These are phyloP conservation scores for Oligia latruncula DNA, from an alignment of 2,888 invertebrate species.

Conservation along the genomic window DNA sequence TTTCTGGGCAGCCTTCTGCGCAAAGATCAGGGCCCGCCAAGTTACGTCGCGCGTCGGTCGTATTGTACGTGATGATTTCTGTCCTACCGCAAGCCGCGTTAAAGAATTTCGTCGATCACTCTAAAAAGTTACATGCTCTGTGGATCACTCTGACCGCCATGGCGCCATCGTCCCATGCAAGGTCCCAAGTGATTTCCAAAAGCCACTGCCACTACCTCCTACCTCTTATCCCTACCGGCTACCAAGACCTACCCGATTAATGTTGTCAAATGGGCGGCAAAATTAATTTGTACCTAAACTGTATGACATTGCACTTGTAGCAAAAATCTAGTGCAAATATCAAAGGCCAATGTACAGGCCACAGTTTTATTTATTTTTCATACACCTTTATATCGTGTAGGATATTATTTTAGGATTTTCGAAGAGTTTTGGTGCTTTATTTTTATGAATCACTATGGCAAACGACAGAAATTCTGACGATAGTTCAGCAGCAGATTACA, in stretches of 20 bases:
- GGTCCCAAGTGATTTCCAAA: not conserved
- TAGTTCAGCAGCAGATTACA: conserved; percentile 70
- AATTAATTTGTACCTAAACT: not conserved
- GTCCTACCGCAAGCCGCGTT: too few relatives aligned
- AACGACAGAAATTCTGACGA: conserved; percentile 82
- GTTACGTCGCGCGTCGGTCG: too few relatives aligned
- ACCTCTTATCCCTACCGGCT: too few relatives aligned
- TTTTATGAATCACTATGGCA: conserved; percentile 70
- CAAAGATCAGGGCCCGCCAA: too few relatives aligned
- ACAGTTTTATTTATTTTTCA: conserved; percentile 12
- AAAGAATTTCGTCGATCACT: too few relatives aligned
- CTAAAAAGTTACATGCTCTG: too few relatives aligned
- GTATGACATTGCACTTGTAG: not conserved
- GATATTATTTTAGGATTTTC: conserved; percentile 9
- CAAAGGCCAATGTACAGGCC: conserved; percentile 13
- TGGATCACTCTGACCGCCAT: too few relatives aligned
- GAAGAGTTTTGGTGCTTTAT: conserved; percentile 21
- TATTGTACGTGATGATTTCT: too few relatives aligned
- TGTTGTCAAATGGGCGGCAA: not conserved
- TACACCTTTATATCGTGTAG: not conserved
- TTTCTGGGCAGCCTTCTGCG: too few relatives aligned
- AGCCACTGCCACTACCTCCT: not conserved
- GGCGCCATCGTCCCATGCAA: too few relatives aligned
- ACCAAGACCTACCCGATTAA: conserved; percentile 23
- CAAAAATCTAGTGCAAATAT: not conserved